Evolutionary conservation across 2,113 vertebrate species (phyloP).

Genomic region (Dromas ardeola): DNA sequence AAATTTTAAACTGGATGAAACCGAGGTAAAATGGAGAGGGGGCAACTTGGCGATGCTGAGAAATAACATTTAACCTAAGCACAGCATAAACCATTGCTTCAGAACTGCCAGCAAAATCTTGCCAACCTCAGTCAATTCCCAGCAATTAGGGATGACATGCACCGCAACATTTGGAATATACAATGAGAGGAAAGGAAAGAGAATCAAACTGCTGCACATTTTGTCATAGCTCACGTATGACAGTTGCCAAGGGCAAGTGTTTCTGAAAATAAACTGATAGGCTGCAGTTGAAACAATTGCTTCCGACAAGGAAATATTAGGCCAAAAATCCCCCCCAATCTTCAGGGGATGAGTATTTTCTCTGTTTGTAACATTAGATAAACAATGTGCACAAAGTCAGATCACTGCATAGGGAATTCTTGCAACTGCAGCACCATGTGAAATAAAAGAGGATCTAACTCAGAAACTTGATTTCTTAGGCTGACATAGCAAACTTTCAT

Average conservation of each 20-base stretch:
- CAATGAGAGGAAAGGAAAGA: neutral
- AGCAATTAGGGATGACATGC: neutral
- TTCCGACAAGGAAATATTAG: neutral
- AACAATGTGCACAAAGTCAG: neutral
- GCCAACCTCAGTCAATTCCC: neutral
- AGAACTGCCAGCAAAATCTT: neutral
- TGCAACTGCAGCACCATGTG: neutral
- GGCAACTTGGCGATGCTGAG: neutral
- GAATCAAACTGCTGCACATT: neutral
- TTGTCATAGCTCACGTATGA: neutral
- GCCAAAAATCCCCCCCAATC: neutral
- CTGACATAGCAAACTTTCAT: neutral
- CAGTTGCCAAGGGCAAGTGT: neutral
- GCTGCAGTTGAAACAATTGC: neutral
- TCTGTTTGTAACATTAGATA: neutral
- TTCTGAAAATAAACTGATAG: neutral
- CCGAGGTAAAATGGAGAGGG: neutral
- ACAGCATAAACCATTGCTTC: neutral
- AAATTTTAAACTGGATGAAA: neutral
- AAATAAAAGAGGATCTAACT: neutral
- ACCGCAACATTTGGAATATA: neutral
- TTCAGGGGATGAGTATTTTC: neutral
- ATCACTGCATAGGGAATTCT: neutral
- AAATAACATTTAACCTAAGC: neutral
- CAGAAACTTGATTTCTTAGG: neutral